These are phyloP conservation scores for Ligdia adustata DNA, from an alignment of 2,888 invertebrate genomes.

Conservation along the genomic window DNA sequence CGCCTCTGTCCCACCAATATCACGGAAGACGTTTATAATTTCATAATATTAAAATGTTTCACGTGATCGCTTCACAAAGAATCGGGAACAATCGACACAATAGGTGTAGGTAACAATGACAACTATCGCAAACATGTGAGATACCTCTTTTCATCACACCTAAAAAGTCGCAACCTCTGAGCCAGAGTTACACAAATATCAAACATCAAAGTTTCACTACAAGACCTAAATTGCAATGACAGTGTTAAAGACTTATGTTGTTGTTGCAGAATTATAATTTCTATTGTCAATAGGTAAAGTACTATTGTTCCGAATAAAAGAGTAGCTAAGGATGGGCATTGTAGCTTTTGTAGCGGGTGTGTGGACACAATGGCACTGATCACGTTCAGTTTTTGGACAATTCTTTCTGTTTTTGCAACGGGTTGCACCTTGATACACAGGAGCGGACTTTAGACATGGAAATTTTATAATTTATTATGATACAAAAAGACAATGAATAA, in stretches of 20 bases:
- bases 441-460: conserved; percentile 49
- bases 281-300: conserved; percentile 75
- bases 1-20: conserved; percentile 42
- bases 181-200: conserved; percentile 6
- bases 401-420: conserved; percentile 80
- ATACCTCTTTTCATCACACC: conserved; percentile 50
- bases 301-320: conserved; percentile 76
- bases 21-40: conserved; percentile 83
- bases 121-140: conserved; percentile 80
- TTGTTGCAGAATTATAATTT: conserved; percentile 32
- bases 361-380: conserved; percentile 71
- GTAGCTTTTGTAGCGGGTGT: conserved; percentile 80
- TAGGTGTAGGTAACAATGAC: conserved; percentile 82
- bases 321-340: conserved; percentile 81
- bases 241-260: background rate
- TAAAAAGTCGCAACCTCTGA: conserved; percentile 41
- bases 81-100: conserved; percentile 74
- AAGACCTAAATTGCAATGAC: conserved; percentile 21
- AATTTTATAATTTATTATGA: too few relatives aligned
- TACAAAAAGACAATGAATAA: too few relatives aligned
- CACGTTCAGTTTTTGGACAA: conserved; percentile 81
- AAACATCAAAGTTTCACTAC: conserved; percentile 4
- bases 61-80: conserved; percentile 74
- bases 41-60: conserved; percentile 84
- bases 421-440: conserved; percentile 78